A percentile compares a stretch with the other conserved stretches of the same genome.
Conservation (phyloP, 2,797 vertebrate species). For the Enteromius paludinosus region DNA sequence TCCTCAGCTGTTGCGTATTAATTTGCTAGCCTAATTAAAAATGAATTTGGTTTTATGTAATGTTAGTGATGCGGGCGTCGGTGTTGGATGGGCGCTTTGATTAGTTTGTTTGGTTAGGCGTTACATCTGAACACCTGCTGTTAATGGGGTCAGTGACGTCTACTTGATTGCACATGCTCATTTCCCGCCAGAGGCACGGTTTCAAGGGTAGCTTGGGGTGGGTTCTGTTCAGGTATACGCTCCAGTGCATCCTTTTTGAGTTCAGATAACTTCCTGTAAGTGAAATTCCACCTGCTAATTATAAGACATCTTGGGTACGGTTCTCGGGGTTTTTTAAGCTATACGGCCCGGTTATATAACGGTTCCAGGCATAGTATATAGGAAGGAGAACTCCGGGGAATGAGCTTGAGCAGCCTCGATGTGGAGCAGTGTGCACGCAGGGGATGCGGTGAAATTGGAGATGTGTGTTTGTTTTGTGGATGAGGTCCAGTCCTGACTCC, state of each 20-base stretch:
- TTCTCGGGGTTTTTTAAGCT: slow-evolving; percentile 8
- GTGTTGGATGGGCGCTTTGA: slow-evolving; percentile 94
- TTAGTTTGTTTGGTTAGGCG: slow-evolving; percentile 87
- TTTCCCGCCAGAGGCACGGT: slow-evolving; percentile 53
- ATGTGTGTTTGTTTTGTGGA: slow-evolving; percentile 33
- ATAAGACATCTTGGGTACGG: neutral
- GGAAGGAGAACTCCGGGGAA: neutral
- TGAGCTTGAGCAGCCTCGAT: neutral
- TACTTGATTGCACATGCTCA: slow-evolving; percentile 61
- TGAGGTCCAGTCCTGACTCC: slow-evolving; percentile 10
- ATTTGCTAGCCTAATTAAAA: slow-evolving; percentile 99
- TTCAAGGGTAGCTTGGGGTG: slow-evolving; percentile 44
- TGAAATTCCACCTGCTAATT: slow-evolving; percentile 41
- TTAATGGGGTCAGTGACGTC: slow-evolving; percentile 64
- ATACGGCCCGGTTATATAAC: neutral
- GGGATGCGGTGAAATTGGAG: neutral
- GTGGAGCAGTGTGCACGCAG: neutral
- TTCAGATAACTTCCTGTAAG: slow-evolving; percentile 36
- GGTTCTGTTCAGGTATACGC: slow-evolving; percentile 26
- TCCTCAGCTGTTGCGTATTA: slow-evolving; percentile 99
- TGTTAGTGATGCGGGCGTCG: slow-evolving; percentile 98
- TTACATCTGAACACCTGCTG: slow-evolving; percentile 74
- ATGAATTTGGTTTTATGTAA: slow-evolving; percentile 99
- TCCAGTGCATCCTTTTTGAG: slow-evolving; percentile 23
- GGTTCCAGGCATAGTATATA: neutral